Evolutionary conservation across 2,113 vertebrate genomes (phyloP).

Genomic region (Lophura nycthemera): DNA sequence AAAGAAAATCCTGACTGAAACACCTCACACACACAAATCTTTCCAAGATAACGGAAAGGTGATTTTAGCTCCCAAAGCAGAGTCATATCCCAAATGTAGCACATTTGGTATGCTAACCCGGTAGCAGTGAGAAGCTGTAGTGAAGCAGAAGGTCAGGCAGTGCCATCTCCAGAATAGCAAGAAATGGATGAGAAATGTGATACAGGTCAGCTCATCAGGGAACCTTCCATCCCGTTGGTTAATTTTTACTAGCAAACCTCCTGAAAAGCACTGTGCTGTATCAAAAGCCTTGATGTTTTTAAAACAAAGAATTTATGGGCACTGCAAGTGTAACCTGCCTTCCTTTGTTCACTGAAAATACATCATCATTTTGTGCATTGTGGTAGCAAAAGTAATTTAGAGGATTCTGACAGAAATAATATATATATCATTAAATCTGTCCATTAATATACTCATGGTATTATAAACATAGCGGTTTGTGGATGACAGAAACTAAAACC

Average conservation of each 20-base stretch:
- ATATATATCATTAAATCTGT: conserved; percentile 73
- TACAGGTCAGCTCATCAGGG: background rate
- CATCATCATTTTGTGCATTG: conserved; percentile 69
- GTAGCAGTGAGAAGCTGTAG: background rate
- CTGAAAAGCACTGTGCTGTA: conserved; percentile 51
- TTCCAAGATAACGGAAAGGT: background rate
- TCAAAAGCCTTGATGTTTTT: conserved; percentile 70
- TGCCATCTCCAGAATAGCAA: background rate
- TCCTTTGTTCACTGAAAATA: conserved; percentile 71
- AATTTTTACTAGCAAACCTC: conserved; percentile 53
- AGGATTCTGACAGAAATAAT: conserved; percentile 71
- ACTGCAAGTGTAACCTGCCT: conserved; percentile 50
- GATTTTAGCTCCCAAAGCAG: background rate
- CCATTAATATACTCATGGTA: conserved; percentile 68
- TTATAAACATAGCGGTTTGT: conserved; percentile 71
- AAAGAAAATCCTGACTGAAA: background rate
- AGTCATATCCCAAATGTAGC: background rate
- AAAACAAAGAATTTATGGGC: conserved; percentile 75
- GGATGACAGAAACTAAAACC: conserved; percentile 74
- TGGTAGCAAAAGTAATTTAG: conserved; percentile 74
- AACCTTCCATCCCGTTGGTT: conserved; percentile 2
- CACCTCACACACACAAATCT: background rate
- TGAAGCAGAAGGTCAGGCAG: background rate
- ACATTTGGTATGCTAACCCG: background rate
- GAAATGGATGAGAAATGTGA: conserved; percentile 8